These are phyloP conservation scores for Vombatus ursinus DNA, from an alignment of 2,113 vertebrate species.

Conservation along the genomic window DNA sequence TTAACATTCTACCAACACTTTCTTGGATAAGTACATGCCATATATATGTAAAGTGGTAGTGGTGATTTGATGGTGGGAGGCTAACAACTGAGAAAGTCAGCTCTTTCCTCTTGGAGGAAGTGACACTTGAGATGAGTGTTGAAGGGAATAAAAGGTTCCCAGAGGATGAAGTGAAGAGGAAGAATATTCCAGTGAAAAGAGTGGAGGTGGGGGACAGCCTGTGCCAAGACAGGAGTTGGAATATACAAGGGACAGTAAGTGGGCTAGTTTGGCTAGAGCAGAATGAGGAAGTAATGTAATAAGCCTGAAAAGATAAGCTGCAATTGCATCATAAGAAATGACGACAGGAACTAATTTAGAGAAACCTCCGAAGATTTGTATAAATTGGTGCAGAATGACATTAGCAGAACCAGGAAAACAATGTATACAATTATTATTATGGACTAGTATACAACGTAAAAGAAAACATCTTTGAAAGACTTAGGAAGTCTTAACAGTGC, in stretches of 20 bases:
- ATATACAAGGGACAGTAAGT: not conserved
- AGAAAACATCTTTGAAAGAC: too few species aligned
- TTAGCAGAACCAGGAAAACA: too few species aligned
- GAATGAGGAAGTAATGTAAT: not conserved
- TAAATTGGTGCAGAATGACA: too few species aligned
- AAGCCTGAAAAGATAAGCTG: not conserved
- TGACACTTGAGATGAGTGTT: not conserved
- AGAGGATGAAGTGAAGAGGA: not conserved
- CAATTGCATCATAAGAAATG: not conserved
- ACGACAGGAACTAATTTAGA: too few species aligned
- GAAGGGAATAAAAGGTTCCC: not conserved
- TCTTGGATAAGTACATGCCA: not conserved
- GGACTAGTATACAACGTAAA: too few species aligned
- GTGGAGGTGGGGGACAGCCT: not conserved
- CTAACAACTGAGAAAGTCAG: not conserved
- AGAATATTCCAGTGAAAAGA: not conserved
- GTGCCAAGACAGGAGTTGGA: not conserved
- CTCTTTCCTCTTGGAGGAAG: not conserved
- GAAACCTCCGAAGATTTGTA: too few species aligned
- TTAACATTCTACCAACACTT: not conserved
- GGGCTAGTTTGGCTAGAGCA: not conserved
- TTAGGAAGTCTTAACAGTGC: too few species aligned
- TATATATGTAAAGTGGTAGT: not conserved
- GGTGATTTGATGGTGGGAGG: not conserved
- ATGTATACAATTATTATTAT: too few species aligned